These are phyloP conservation scores for Centrocercus urophasianus DNA, from an alignment of 2,113 vertebrate genomes.

Conservation along the genomic window DNA sequence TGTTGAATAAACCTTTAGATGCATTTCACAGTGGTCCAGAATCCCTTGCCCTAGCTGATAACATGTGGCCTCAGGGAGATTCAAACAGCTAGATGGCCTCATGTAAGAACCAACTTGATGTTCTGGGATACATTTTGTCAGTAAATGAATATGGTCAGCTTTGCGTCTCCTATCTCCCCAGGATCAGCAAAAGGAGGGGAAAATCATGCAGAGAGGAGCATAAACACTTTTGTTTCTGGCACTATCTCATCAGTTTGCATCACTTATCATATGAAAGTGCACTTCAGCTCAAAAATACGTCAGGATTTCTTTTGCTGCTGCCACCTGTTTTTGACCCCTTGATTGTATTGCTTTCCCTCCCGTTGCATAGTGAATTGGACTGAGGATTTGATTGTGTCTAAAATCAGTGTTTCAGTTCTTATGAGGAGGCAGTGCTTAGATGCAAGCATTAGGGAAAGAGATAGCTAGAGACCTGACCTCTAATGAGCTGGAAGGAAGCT, in stretches of 20 bases:
- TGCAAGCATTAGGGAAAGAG: background rate
- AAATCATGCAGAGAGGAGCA: background rate
- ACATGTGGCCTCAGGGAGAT: background rate
- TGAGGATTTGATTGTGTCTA: background rate
- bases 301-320: background rate
- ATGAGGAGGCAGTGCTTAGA: too few relatives aligned
- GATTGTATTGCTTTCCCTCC: background rate
- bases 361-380: background rate
- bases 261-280: background rate
- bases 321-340: background rate
- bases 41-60: background rate
- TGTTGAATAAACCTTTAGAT: background rate
- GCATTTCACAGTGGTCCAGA: background rate
- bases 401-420: background rate
- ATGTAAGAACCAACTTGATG: background rate
- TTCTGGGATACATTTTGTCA: background rate
- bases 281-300: background rate
- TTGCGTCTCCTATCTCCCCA: background rate
- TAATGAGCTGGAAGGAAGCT: background rate
- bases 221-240: fast-evolving
- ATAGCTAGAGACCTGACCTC: background rate
- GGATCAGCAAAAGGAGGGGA: background rate
- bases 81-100: background rate
- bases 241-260: background rate
- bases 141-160: background rate